These are phyloP conservation scores for Mimumesa dahlbomi DNA, from an alignment of 2,888 invertebrate genomes.

Conservation along the genomic window DNA sequence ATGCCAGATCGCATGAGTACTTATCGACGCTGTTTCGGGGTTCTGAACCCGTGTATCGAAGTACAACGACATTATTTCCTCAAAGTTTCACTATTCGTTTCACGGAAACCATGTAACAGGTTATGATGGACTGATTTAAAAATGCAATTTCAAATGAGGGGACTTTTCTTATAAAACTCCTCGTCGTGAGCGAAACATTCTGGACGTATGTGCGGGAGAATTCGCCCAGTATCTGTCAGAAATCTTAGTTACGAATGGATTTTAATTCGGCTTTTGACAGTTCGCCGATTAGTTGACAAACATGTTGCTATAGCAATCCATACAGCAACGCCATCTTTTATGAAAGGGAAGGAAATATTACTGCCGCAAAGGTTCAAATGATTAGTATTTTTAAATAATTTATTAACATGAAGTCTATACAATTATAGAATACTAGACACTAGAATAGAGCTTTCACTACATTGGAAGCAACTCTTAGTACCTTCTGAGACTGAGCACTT, in stretches of 20 bases:
- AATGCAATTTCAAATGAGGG: too few species aligned
- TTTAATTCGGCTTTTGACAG: slow-evolving; percentile 17
- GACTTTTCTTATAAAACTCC: too few species aligned
- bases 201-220: too few species aligned
- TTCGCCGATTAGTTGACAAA: slow-evolving; percentile 24
- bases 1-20: slow-evolving; percentile 93
- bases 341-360: background rate
- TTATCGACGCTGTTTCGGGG: slow-evolving; percentile 88
- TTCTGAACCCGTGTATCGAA: slow-evolving; percentile 92
- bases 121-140: too few species aligned
- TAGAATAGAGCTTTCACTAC: slow-evolving; percentile 17
- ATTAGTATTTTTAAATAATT: slow-evolving; percentile 18
- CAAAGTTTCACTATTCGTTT: background rate
- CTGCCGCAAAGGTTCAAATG: background rate
- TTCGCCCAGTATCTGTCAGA: background rate
- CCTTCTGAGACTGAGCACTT: slow-evolving; percentile 52
- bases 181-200: too few species aligned
- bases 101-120: background rate
- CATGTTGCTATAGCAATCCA: slow-evolving; percentile 50
- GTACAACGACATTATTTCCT: slow-evolving; percentile 87
- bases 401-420: slow-evolving; percentile 20
- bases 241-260: slow-evolving; percentile 1
- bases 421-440: slow-evolving; percentile 7
- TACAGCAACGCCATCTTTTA: slow-evolving; percentile 6
- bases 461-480: slow-evolving; percentile 14